Base-by-base conservation (phyloP, 2,113 vertebrate species). In the Hypomesus transpacificus region DNA sequence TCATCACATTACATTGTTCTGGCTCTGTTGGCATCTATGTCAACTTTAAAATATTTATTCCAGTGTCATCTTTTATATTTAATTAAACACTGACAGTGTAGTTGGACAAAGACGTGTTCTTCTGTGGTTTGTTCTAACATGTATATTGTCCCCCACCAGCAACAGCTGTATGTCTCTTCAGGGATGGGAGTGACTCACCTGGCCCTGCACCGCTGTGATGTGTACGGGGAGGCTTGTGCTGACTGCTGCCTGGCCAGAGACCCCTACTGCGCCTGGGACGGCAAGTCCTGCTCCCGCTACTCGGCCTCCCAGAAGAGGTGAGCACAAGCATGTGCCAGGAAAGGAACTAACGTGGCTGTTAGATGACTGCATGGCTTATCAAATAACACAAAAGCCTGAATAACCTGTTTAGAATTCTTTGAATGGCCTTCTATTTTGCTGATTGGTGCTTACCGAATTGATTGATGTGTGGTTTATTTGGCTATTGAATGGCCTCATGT, bases 181-280 rank as follows among this genome's bases (percentile, higher is more conserved):
- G 87, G 76, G 0, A 89, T 94, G 13, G 97, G 97, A 0, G 94
- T 99, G 82, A 98, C 97, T 1, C 97, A 99, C 84, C 79, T 99
- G 82, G 94, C 96, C 20, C 94, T 98, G 59, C 97, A 99, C 83
- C 94, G 97, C 52, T 99, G 97, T 0, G 94, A 96, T 0, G 91
- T 95, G 0, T 98, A 99, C 0, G 97, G 97, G 0, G 95, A 96
- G 22, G 97, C 93, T 28, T 99, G 97, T 0, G 96, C 97, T 0
- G 97, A 99, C 89, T 99, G 97, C 92, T 99, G 97, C 81, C 91
- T 99, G 14, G 97, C 97, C 20, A 89, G 97, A 60, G 97, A 99
- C 74, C 97, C 97, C 0, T 98, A 99, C 89, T 99, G 97, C 0
- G 97, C 97, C 84, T 98, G 97, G 97, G 97, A 98, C 0, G 97